Base-by-base conservation (phyloP, 2,113 vertebrate genomes). In the Mirounga angustirostris region DNA sequence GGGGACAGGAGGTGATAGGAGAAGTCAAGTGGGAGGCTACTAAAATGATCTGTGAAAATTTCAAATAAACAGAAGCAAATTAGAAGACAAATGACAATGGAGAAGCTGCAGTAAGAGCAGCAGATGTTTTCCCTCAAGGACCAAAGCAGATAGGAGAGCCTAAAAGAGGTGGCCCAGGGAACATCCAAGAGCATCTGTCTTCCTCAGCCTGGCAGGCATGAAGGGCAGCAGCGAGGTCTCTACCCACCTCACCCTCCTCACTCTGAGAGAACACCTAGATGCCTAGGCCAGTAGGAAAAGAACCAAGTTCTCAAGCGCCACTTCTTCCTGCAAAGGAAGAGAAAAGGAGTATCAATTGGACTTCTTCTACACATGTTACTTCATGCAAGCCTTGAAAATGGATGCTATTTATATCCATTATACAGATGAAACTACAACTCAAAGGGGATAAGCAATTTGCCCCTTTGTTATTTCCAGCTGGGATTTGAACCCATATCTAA, bases 111-210 rank as follows among this genome's bases (percentile, higher is more conserved):
- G 86, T 88, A 97, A 96, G 4, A 95, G 89, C 43, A 97, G 76
- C 98, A 98, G 98, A 97, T 97, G 97, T 98, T 98, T 97, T 98
- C 97, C 97, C 95, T 97, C 96, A 98, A 97, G 97, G 94, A 97
- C 83, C 91, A 97, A 98, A 83, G 96, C 95, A 95, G 97, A 97
- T 67, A 97, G 97, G 85, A 98, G 92, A 79, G 71, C 82, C 36
- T 40, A 71, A 50, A 67, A 84, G 33, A 78, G 56, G 36, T 76
- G 89, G 87, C 85, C 7, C 94, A 97, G 46, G 97, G 83, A 97
- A 91, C 87, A 88, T 79, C 89, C 33, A 0, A 79, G 85, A 59
- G 95, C 94, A 96, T 96, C 97, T 1, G 19, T 97, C 97, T 98
- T 82, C 97, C 94, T 96, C 93, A 58, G 87, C 26, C 28, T 46